Conservation (phyloP, 2,113 vertebrate genomes). For the Calidris pygmaea region DNA sequence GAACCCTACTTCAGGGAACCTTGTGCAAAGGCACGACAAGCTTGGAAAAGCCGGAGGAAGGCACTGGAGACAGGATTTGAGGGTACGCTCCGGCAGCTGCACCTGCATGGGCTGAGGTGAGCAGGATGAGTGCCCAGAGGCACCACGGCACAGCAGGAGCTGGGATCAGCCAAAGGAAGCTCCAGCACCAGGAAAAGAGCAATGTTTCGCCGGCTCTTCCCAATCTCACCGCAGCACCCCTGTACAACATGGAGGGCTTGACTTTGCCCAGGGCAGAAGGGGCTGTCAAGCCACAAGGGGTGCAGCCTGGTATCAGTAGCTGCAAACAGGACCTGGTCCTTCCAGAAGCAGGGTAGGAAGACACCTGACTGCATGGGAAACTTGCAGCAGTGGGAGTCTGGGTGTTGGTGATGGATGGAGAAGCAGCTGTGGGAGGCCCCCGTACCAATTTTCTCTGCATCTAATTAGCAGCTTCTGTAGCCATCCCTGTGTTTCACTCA, state of each 20-base stretch:
- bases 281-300: neutral
- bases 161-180: neutral
- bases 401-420: neutral
- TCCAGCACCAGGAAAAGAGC: neutral
- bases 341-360: neutral
- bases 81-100: neutral
- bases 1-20: neutral
- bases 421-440: neutral
- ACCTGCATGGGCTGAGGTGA: neutral
- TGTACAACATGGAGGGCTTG: neutral
- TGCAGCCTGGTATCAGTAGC: neutral
- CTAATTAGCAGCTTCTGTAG: neutral
- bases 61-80: neutral
- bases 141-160: neutral
- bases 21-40: neutral
- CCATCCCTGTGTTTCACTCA: neutral
- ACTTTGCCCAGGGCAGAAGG: neutral
- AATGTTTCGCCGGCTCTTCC: neutral
- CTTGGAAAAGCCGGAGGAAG: neutral
- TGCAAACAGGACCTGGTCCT: neutral
- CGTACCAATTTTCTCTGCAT: neutral
- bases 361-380: neutral
- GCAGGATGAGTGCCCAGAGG: neutral
- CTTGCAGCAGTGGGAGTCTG: neutral
- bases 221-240: accelerated